Evolutionary conservation across 2,888 invertebrate species (phyloP), one percentile per base, ranked within the genome.

Genomic region (Drosophila seclusa): DNA sequence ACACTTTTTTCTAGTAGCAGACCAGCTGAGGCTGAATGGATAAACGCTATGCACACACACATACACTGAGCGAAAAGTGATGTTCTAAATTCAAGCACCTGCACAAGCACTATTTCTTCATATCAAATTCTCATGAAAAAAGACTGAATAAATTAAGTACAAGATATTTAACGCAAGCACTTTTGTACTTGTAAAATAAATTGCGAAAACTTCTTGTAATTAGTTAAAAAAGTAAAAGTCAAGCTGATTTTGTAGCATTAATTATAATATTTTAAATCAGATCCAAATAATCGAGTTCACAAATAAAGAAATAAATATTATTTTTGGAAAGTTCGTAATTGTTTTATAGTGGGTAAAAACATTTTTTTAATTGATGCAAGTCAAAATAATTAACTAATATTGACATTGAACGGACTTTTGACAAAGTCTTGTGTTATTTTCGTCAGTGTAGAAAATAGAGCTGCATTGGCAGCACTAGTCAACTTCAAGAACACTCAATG

Each of bases 401-500:
- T 32, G n/a, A n/a, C 10, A 10, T 40, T 40, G 10, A n/a, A 1
- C 10, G 1, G n/a, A 40, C 8, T 40, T 40, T n/a, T n/a, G 4
- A 10, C 1, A 10, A 10, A 8, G 1, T 42, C 10, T 0, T 4
- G 0, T 21, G 16, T 48, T 4, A 13, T 40, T 57, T 40, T 8
- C 21, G 1, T 5, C 0, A 57, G 57, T 40, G 57, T 13, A 65
- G 21, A 10, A 16, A 66, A 38, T 13, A 18, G 65, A 55, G 64
- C 49, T 57, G 68, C 64, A 68, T 50, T 68, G 61, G 66, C 60
- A 73, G 76, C 74, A 75, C 67, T 77, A 90, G 73, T 78, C 84
- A 68, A 78, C 86, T 86, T 88, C 87, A 88, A 88, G 90, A 80
- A 73, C 90, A 77, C 87, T 87, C 80, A 63, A 82, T 83, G 90